Base-by-base conservation (phyloP, 2,113 vertebrate genomes). In the Poeciliopsis prolifica region DNA sequence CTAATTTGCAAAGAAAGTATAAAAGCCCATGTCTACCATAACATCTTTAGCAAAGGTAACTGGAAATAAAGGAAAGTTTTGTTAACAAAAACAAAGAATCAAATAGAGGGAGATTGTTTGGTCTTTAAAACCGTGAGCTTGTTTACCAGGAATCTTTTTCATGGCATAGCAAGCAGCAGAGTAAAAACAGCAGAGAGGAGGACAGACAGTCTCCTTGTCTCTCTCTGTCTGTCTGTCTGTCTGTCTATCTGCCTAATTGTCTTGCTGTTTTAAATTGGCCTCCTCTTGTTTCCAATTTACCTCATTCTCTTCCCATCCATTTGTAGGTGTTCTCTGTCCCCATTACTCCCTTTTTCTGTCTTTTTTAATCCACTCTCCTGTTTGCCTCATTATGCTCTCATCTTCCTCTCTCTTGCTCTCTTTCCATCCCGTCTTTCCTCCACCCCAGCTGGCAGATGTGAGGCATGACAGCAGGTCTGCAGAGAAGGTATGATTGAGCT, bases 381-480 rank as follows among this genome's bases (percentile, higher is more conserved):
- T 82, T 73, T 35, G 80, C 70, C 72, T 81, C 65, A 30, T 86
- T 87, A 88, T 76, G 66, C 69, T 65, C 31, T 74, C 66, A 51
- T 80, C 63, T 63, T 79, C 51, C 67, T 78, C 83, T 78, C 62
- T 82, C 72, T 14, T 17, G 75, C 83, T 78, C 60, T 82, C 51
- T n/a, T 58, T 58, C 22, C 65, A 48, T 5, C 74, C 51, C 51
- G 60, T 7, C 12, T 58, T 44, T 28, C 70, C 48, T 69, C 33
- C 14, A 29, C 61, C 71, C 24, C 15, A 0, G 31, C 63, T 82
- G 70, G 75, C 86, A 86, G 82, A 86, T 75, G 78, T 85, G 79
- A 87, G 68, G 74, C 70, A 75, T 85, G 84, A 87, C 82, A 87
- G 81, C 73, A 78, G 79, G 81, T 75, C 85, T 83, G 78, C 69